Base-by-base conservation (phyloP, 2,888 invertebrate genomes). In the Celastrina argiolus region DNA sequence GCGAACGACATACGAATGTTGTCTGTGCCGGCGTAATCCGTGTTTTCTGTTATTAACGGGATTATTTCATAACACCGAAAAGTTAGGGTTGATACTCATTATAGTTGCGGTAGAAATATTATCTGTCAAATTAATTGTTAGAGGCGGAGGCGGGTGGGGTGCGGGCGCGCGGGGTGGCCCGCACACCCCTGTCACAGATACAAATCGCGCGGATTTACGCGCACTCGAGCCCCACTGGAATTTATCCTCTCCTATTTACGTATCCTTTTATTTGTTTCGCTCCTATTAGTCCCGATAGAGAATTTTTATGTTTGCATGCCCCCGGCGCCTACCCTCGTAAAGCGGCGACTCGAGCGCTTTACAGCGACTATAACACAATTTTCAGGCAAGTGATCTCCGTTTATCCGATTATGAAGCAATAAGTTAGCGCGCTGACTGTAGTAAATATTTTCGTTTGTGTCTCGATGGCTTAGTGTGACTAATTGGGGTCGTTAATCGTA, bases 161-260 rank as follows among this genome's bases (percentile, higher is more conserved):
- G 70, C 66, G 70, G 69, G 71, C 72, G 74, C 71, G 67, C 68
- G 70, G 69, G 74, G 72, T 71, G 74, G 76, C 81, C 80, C 81
- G 79, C 79, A 80, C 83, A 77, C 84, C 83, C 85, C 85, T 88
- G 91, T 89, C 90, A 88, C 87, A 84, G 91, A 91, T 90, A 91
- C 91, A 92, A 91, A 92, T 91, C 91, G 91, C 87, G 83, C 85
- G 91, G 91, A 91, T 91, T 91, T 91, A 90, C 89, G 89, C 88
- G 82, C 82, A 81, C 89, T 89, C 87, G 78, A 83, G 85, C 90
- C 90, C 90, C 89, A 84, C 80, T 80, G 89, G 88, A 90, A 90
- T 90, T 88, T 89, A 90, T 90, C 78, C 85, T 86, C 83, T 85
- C 83, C 88, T 90, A 88, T 90, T 90, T 91, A 89, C 90, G 90